Conservation (phyloP, 2,888 invertebrate species). For the Limnephilus auricula region DNA sequence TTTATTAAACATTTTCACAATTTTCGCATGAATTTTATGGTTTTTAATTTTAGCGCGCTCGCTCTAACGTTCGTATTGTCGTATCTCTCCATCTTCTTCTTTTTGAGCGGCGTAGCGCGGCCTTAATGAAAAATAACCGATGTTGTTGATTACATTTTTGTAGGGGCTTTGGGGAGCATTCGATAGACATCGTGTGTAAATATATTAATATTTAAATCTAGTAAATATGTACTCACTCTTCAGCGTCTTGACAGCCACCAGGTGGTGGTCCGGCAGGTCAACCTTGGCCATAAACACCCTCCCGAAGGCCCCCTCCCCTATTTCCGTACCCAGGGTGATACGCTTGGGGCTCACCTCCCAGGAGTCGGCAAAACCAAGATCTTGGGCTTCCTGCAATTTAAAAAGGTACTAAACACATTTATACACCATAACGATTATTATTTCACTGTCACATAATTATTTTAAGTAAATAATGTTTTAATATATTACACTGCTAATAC, state of each 20-base stretch:
- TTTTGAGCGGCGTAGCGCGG: no score
- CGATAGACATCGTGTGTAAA: not conserved
- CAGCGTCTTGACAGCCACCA: conserved; percentile 86
- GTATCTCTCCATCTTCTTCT: no score
- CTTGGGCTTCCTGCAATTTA: conserved; percentile 56
- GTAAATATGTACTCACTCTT: conserved; percentile 76
- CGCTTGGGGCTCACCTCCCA: conserved; percentile 76
- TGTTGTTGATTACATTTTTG: no score
- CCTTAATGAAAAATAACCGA: no score
- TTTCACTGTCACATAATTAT: not conserved
- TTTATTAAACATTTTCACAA: no score
- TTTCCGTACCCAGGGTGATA: conserved; percentile 76
- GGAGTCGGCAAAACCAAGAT: conserved; percentile 70
- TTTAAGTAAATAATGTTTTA: no score
- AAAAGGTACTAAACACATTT: not conserved
- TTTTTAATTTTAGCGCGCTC: no score
- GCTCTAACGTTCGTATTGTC: no score
- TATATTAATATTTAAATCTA: not conserved
- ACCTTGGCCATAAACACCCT: conserved; percentile 83
- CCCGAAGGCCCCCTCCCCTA: conserved; percentile 88
- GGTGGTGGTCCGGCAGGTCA: conserved; percentile 75
- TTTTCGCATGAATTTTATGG: no score
- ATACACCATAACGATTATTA: not conserved
- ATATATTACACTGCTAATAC: no score
- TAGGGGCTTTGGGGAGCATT: not conserved